Conservation (phyloP, 23 tunicate species). For the Corella eumyota region DNA sequence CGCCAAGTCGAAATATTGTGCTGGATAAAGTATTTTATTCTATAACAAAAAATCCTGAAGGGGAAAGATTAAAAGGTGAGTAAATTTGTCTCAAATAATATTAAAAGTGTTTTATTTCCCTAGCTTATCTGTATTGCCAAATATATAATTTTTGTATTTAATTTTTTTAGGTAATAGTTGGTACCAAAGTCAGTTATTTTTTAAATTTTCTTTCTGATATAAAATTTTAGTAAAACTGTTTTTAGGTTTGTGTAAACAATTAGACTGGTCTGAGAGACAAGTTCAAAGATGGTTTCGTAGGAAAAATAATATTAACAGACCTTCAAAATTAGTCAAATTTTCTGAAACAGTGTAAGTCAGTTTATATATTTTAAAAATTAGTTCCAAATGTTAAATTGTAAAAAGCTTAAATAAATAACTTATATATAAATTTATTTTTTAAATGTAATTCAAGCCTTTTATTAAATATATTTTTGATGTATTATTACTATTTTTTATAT, state of each 20-base stretch:
- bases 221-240: neutral
- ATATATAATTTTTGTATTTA: neutral
- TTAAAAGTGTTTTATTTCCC: neutral
- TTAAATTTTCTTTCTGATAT: no score
- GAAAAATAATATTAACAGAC: constrained; percentile 40
- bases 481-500: no score
- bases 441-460: no score
- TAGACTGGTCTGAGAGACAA: constrained; percentile 65
- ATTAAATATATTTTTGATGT: no score
- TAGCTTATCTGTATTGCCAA: neutral
- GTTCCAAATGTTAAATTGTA: neutral
- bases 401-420: neutral
- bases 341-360: constrained; percentile 62
- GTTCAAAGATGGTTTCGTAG: constrained; percentile 70
- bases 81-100: no score
- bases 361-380: neutral
- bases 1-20: constrained; percentile 52
- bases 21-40: constrained; percentile 60
- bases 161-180: neutral
- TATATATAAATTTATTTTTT: no score
- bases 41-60: constrained; percentile 69
- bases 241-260: constrained; percentile 61
- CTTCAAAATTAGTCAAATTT: constrained; percentile 66
- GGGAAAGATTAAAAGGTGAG: constrained; percentile 51
- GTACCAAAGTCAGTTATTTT: no score